Percentiles rank a stretch among this genome's conserved stretches.
These are phyloP conservation scores for Zelleria hepariella DNA, from an alignment of 2,888 invertebrate genomes.

Conservation along the genomic window DNA sequence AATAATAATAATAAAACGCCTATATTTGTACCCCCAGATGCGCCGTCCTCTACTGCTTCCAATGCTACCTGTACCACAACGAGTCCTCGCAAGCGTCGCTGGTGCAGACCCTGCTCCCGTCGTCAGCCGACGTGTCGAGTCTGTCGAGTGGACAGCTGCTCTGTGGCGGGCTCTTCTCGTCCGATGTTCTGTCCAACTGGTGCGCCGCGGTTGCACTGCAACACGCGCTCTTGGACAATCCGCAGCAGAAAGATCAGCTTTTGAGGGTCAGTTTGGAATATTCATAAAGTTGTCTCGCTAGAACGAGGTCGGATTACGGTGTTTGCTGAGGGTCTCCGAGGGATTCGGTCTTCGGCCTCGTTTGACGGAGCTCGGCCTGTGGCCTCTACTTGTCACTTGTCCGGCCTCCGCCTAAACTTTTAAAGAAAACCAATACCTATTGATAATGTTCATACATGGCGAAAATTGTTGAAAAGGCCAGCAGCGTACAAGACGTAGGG, in stretches of 20 bases:
- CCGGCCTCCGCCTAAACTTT: too few relatives aligned
- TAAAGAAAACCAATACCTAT: too few relatives aligned
- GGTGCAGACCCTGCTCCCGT: constrained; percentile 93
- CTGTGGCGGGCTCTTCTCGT: constrained; percentile 92
- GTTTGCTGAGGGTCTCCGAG: too few relatives aligned
- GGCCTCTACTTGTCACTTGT: too few relatives aligned
- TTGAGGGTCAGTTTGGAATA: constrained; percentile 64
- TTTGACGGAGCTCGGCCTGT: too few relatives aligned
- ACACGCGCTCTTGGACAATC: constrained; percentile 90
- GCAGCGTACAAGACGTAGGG: too few relatives aligned
- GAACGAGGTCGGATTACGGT: too few relatives aligned
- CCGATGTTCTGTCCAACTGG: constrained; percentile 94
- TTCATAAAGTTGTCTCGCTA: not conserved
- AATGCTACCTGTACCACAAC: constrained; percentile 95
- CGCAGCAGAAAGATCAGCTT: constrained; percentile 89
- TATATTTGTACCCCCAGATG: constrained; percentile 70
- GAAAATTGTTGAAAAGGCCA: too few relatives aligned
- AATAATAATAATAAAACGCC: not conserved
- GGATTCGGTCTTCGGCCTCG: too few relatives aligned
- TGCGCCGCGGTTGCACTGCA: constrained; percentile 93
- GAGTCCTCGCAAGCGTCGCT: constrained; percentile 89
- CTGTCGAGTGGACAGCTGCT: constrained; percentile 88
- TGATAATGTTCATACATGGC: too few relatives aligned
- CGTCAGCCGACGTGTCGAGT: constrained; percentile 80
- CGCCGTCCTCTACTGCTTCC: constrained; percentile 97